Evolutionary conservation across 2,888 invertebrate species (phyloP).

Genomic region (Leuctra nigra): DNA sequence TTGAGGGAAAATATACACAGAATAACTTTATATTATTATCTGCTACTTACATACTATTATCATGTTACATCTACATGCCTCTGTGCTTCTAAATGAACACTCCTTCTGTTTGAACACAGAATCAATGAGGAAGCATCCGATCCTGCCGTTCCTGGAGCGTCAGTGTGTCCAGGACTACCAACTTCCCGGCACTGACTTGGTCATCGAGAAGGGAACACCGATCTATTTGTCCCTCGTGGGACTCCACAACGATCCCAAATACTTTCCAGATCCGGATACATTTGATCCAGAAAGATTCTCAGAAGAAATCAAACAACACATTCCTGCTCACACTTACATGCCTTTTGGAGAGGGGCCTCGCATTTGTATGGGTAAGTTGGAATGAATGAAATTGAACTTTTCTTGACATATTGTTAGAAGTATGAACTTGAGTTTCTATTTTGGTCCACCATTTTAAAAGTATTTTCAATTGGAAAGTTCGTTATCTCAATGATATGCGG

Average conservation of each 20-base stretch:
- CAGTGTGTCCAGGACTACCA: slow-evolving; percentile 25
- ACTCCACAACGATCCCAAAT: slow-evolving; percentile 13
- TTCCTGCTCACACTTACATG: slow-evolving; percentile 1
- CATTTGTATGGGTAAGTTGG: slow-evolving; percentile 15
- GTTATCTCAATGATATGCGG: too few species aligned
- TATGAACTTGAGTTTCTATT: too few species aligned
- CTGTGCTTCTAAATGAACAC: too few species aligned
- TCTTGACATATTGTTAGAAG: too few species aligned
- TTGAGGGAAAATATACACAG: too few species aligned
- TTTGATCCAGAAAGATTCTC: slow-evolving; percentile 31
- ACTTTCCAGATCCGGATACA: slow-evolving; percentile 30
- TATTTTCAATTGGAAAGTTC: too few species aligned
- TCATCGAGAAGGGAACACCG: slow-evolving; percentile 30
- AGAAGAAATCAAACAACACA: background rate
- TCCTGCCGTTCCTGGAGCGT: slow-evolving; percentile 14
- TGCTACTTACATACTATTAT: too few species aligned
- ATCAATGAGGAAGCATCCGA: slow-evolving; percentile 7
- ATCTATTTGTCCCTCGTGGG: slow-evolving; percentile 22
- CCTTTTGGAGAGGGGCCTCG: slow-evolving; percentile 19
- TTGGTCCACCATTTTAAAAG: too few species aligned
- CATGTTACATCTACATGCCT: too few species aligned
- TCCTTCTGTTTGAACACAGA: too few species aligned
- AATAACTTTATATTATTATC: too few species aligned
- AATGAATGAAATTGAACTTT: too few species aligned
- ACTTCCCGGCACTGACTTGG: slow-evolving; percentile 29